Evolutionary conservation across 2,797 vertebrate genomes (phyloP), one percentile per base, ranked within the genome.

Genomic region (Lemur catta): DNA sequence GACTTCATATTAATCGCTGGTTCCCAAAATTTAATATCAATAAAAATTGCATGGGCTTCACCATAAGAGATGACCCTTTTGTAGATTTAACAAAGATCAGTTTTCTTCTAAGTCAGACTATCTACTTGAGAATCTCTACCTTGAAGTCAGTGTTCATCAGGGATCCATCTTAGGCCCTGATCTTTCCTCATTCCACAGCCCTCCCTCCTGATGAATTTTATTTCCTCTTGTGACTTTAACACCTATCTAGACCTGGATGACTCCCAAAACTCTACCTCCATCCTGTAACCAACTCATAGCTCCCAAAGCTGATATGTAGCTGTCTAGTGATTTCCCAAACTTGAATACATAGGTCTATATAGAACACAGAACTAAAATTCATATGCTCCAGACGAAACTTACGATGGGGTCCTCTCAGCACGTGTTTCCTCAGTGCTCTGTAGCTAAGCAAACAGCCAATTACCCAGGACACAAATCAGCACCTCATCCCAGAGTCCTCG

Each of bases 121-220:
- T 9, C 35, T 28, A 1, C 14, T 61, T 76, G 89, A 63, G 65
- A 69, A 75, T 22, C 11, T 33, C 26, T 57, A 10, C 22, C 57
- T 79, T 46, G 3, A 85, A 38, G 24, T 67, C 79, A 33, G 9
- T 46, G 10, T 50, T 76, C 15, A 28, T 30, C 28, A 65, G 10
- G 18, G 7, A 4, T n/a, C 2, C 18, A 1, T 7, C 9, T 65
- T 41, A 5, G 24, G 0, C 28, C 30, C 30, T 43, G 4, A 3
- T n/a, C 30, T 63, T 30, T 38, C 11, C 28, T 87, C 38, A 88
- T 69, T 55, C 28, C 24, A 63, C 18, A 43, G 0, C 1, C 10
- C 6, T 15, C 15, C 2, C 9, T 48, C 28, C 22, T 4, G 43
- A 35, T 18, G 35, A 0, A 11, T 17, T 74, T 61, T 2, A 50